These are phyloP conservation scores for Pollenia griseotomentosa DNA, from an alignment of 2,888 invertebrate species.

Conservation along the genomic window DNA sequence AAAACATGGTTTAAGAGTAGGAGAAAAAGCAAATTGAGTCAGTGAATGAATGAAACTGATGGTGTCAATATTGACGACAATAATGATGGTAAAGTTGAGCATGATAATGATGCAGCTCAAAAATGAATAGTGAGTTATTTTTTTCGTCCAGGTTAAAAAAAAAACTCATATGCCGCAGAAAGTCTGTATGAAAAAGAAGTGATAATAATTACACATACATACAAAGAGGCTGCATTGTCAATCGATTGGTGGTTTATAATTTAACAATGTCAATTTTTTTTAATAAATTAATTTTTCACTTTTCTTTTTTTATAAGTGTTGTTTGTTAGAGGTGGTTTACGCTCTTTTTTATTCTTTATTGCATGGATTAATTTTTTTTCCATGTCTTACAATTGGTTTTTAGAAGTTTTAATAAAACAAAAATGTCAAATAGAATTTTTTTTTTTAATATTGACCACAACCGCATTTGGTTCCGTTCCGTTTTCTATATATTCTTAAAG, in stretches of 20 bases:
- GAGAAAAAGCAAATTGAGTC: not conserved
- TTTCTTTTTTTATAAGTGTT: no score
- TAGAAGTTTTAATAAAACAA: no score
- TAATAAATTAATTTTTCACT: not conserved
- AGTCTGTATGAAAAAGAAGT: not conserved
- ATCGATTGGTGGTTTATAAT: slow-evolving; percentile 77
- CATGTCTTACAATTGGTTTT: no score
- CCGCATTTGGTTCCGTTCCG: no score
- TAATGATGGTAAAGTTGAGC: slow-evolving; percentile 7
- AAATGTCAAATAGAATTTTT: no score
- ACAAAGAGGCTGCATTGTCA: slow-evolving; percentile 49
- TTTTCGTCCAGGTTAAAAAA: slow-evolving; percentile 13
- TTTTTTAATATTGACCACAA: no score
- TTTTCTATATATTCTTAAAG: no score
- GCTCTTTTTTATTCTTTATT: no score
- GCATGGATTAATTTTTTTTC: no score
- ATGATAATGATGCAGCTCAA: slow-evolving; percentile 1
- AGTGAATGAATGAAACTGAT: slow-evolving; percentile 7
- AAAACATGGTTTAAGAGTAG: slow-evolving; percentile 6
- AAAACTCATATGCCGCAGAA: not conserved
- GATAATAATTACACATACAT: not conserved
- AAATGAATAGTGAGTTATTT: not conserved
- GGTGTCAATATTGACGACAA: slow-evolving; percentile 19
- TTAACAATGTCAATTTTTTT: slow-evolving; percentile 76
- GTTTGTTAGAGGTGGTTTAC: not conserved